Evolutionary conservation across 1,140 invertebrate genomes (phyloP), one percentile per base, ranked within the genome.

Genomic region (Cecropterus lyciades): DNA sequence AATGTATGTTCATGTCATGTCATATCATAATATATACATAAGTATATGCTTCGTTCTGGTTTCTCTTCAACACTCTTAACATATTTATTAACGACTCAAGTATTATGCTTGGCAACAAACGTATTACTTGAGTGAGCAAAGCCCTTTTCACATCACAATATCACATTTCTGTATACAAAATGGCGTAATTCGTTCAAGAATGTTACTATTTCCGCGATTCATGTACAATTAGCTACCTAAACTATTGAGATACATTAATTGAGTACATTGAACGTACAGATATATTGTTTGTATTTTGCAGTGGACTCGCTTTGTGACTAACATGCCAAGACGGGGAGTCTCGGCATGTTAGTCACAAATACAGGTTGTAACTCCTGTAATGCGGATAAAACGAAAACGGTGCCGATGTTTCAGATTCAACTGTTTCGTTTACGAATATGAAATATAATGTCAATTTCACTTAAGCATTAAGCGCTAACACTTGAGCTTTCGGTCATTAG

Each of bases 191-290:
- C 40, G 40, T 14, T 43, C 11, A 40, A 43, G 40, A 43, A 43
- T 7, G n/a, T 43, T 14, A 43, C 40, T 14, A 43, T 43, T 13
- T 43, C 40, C 13, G 13, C 40, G 13, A 14, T 43, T 14, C 40
- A 9, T 6, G 40, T 43, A n/a, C 40, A 43, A 40, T 43, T 43
- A 2, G 40, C 40, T 4, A 43, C 6, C 13, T 14, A 43, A 13
- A 43, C n/a, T 43, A 13, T 43, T 43, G 13, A 43, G 40, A 43
- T 43, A 43, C 7, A 43, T 3, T 14, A 43, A 43, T 43, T 43
- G 40, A 14, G n/a, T 13, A 43, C 40, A 43, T 43, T 43, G 4
- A 43, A 43, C n/a, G 40, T 43, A 43, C 40, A 14, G 13, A 43
- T 43, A 5, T 43, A 14, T 43, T 14, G 40, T 14, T 43, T 43